A percentile compares a stretch with the other conserved stretches of the same genome.
Evolutionary conservation across 2,113 vertebrate species (phyloP).

Genomic region (Callipepla squamata): DNA sequence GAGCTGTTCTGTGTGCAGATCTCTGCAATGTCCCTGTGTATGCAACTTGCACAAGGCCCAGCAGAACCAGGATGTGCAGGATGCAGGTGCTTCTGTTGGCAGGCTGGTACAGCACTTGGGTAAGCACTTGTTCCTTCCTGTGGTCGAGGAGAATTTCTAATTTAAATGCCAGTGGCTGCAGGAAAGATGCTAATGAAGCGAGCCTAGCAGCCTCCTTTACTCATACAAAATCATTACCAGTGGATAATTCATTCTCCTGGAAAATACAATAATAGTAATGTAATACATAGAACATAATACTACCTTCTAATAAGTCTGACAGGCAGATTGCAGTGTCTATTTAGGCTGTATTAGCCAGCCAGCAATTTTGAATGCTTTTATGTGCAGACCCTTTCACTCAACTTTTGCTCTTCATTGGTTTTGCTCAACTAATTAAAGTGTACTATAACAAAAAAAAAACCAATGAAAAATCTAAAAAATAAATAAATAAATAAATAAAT

Average conservation of each 20-base stretch:
- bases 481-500: no score
- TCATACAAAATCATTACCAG: not conserved
- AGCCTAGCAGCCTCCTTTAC: conserved; percentile 43
- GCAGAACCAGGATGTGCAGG: not conserved
- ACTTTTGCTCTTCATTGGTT: conserved; percentile 15
- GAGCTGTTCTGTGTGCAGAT: not conserved
- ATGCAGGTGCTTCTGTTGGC: not conserved
- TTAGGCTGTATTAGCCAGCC: conserved; percentile 31
- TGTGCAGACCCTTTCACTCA: not conserved
- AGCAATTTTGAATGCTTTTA: conserved; percentile 29
- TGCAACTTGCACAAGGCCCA: not conserved
- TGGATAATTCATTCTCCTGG: conserved; percentile 47
- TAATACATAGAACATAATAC: conserved; percentile 17
- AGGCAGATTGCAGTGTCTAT: conserved; percentile 31
- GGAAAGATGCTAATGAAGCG: conserved; percentile 15
- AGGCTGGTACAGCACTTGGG: not conserved
- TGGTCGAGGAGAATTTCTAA: not conserved
- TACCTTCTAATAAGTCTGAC: conserved; percentile 50
- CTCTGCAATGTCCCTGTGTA: not conserved
- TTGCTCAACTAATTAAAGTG: conserved; percentile 35
- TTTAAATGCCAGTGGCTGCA: conserved; percentile 16
- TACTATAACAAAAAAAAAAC: not conserved
- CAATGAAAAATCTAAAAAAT: not conserved
- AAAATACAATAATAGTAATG: conserved; percentile 52
- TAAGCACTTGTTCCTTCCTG: not conserved